Evolutionary conservation across 2,888 invertebrate species (phyloP).

Genomic region (Podabrus alpinus): DNA sequence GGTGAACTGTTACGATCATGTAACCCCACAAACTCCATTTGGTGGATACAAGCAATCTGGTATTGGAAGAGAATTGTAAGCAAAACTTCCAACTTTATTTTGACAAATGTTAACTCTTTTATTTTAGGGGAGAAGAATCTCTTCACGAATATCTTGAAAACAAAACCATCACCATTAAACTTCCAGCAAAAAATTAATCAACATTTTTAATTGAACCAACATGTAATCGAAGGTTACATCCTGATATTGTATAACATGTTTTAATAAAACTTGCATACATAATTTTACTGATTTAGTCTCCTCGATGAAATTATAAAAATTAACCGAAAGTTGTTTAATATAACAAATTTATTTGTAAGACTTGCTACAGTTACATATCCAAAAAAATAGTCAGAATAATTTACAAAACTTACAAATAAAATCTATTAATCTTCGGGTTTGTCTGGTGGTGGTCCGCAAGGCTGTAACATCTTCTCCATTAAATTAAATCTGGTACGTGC

Average conservation of each 20-base stretch:
- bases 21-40: conserved; percentile 79
- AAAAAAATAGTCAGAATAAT: no score
- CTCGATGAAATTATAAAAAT: not conserved
- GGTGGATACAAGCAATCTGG: conserved; percentile 90
- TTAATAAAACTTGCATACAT: not conserved
- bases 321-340: not conserved
- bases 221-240: not conserved
- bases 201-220: not conserved
- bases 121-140: conserved; percentile 75
- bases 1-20: conserved; percentile 76
- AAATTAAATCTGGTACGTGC: conserved; percentile 93
- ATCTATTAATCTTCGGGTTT: conserved; percentile 81
- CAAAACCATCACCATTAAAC: conserved; percentile 72
- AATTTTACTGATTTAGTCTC: not conserved
- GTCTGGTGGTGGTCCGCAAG: conserved; percentile 98
- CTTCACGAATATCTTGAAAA: conserved; percentile 77
- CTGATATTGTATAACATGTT: not conserved
- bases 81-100: conserved; percentile 27
- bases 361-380: no score
- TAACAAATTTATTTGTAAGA: not conserved
- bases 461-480: conserved; percentile 98
- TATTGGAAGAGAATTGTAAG: conserved; percentile 78
- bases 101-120: conserved; percentile 16
- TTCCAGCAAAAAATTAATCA: conserved; percentile 40
- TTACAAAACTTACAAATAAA: not conserved